Evolutionary conservation across 2,113 vertebrate species (phyloP).

Genomic region (Sardina pilchardus): DNA sequence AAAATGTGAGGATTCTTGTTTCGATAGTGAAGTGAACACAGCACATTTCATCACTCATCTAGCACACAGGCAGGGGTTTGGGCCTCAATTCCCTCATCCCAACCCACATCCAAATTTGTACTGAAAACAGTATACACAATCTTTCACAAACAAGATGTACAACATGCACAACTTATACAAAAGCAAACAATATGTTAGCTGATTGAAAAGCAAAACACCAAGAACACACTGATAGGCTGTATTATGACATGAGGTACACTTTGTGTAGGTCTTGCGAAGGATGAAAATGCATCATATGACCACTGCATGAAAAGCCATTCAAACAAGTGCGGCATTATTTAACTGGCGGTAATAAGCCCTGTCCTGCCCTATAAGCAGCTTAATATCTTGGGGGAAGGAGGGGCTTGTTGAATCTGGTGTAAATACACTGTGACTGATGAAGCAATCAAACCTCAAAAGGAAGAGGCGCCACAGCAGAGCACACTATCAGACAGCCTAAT

Average conservation of each 20-base stretch:
- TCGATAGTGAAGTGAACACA: not conserved
- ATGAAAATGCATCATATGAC: conserved; percentile 66
- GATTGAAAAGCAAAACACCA: not conserved
- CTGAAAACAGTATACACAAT: not conserved
- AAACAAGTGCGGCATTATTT: conserved; percentile 64
- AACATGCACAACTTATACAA: no score
- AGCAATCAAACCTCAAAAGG: not conserved
- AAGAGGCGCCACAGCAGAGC: not conserved
- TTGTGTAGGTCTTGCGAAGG: not conserved
- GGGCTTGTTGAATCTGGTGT: not conserved
- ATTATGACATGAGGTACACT: conserved; percentile 8
- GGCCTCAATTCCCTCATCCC: not conserved
- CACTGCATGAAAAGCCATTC: conserved; percentile 44
- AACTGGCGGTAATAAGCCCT: conserved; percentile 43
- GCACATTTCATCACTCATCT: not conserved
- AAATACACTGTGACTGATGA: not conserved
- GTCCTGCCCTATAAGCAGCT: conserved; percentile 63
- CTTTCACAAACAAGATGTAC: no score
- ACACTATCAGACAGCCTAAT: no score
- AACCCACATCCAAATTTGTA: not conserved
- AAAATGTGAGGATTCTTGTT: not conserved
- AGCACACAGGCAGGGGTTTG: not conserved
- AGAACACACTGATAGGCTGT: not conserved
- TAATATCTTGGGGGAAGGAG: conserved; percentile 54
- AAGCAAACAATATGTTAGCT: no score